Evolutionary conservation across 1,140 invertebrate genomes (phyloP), one percentile per base, ranked within the genome.

Genomic region (Lucilia cuprina): DNA sequence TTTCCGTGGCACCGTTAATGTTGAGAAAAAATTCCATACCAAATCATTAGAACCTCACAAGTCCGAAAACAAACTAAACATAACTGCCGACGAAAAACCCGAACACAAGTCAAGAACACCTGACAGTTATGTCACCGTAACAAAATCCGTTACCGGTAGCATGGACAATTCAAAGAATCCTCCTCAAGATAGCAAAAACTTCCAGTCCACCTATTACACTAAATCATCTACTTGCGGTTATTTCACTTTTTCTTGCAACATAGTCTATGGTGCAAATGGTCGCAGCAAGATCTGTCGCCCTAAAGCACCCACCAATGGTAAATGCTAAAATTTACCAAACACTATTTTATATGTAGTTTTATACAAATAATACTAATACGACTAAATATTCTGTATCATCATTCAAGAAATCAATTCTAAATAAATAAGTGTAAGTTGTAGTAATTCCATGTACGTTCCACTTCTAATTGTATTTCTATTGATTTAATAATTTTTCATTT

Each of bases 201-300:
- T 93, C 87, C 93, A 94, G n/a, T 94, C 94, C 84, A 94, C 95
- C 21, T 96, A 96, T 91, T 97, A 96, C 84, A 96, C 95, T 0
- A 96, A 97, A 89, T 96, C 95, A 17, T 96, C 95, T 3, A 96
- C 95, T 0, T 97, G 96, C 90, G 96, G 96, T 47, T 96, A 96
- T 87, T 96, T 96, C 86, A 96, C 96, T 4, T 96, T 96, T 88
- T 95, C 95, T 0, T 96, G 96, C 87, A 96, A 96, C 50, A 93
- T 95, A 86, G 95, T 96, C 4, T 94, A 95, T 86, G 94, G 95
- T 14, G 93, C 94, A 0, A 95, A 95, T 87, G 95, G 95, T 50
- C 93, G 94, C 86, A 95, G 94, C 74, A 96, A 96, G 90, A 94
- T 96, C 47, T 97, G 96, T 88, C 95, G 95, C 85, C 96, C 96